phyloP scores from a whole-genome alignment of 2,888 invertebrate genomes.

The Sthenelais limicola region DNA sequence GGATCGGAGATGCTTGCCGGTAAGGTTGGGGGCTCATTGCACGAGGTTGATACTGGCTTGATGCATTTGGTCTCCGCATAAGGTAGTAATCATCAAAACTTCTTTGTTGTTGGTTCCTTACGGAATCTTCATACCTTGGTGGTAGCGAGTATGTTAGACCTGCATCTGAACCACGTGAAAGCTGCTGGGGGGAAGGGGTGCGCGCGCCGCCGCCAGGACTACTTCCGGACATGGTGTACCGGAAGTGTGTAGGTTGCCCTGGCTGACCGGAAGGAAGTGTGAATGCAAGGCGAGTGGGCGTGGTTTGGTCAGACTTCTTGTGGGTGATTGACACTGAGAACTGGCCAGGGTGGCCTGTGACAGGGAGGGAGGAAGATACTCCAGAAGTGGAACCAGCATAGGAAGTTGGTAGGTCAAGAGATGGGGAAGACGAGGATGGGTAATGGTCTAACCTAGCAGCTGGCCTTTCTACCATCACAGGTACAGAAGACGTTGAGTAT shows the following conservation, averaged over 20 bases:
- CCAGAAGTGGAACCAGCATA: neutral
- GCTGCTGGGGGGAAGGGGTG: conserved; percentile 2
- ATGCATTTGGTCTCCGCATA: neutral
- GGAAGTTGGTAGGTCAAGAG: conserved; percentile 11
- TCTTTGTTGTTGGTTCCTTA: neutral
- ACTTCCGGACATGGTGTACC: conserved; percentile 43
- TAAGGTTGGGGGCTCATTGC: conserved; percentile 27
- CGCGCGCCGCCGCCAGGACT: neutral
- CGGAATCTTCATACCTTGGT: conserved; percentile 39
- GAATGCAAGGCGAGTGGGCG: conserved; percentile 31
- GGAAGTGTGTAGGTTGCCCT: conserved; percentile 42
- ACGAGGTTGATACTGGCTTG: neutral
- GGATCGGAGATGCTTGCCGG: conserved; percentile 5
- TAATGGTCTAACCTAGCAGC: neutral
- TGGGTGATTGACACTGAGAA: conserved; percentile 48
- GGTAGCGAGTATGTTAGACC: conserved; percentile 39
- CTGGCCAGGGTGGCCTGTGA: conserved; percentile 7
- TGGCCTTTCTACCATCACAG: conserved; percentile 14
- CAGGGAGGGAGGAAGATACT: neutral
- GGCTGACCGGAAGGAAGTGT: conserved; percentile 42
- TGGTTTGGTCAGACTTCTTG: conserved; percentile 5
- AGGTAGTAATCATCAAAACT: conserved; percentile 35
- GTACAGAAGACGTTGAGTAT: conserved; percentile 5
- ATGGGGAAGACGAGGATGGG: neutral
- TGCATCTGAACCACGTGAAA: conserved; percentile 2